Conservation (phyloP, 2,888 invertebrate genomes). For the Xylota segnis region DNA sequence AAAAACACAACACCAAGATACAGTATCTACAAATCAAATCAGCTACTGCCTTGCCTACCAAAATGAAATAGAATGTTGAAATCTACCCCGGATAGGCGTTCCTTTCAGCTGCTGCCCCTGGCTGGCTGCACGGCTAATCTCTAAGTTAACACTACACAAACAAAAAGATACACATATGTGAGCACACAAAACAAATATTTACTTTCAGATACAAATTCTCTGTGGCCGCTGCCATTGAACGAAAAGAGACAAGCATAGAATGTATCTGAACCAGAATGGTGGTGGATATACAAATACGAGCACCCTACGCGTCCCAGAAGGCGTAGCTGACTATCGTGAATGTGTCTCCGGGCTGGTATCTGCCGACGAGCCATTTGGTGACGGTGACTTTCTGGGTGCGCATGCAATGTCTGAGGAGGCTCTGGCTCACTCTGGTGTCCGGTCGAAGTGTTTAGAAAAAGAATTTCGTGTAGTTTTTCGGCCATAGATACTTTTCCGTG, state of each 20-base stretch:
- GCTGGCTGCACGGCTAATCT: constrained; percentile 46
- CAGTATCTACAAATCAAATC: constrained; percentile 65
- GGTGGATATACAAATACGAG: constrained; percentile 52
- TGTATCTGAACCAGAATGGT: constrained; percentile 49
- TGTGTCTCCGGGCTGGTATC: constrained; percentile 51
- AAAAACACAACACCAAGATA: constrained; percentile 18
- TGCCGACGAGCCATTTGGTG: constrained; percentile 65
- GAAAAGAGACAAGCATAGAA: constrained; percentile 39
- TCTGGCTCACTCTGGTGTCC: constrained; percentile 63
- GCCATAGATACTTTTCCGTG: constrained; percentile 32
- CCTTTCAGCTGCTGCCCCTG: constrained; percentile 49
- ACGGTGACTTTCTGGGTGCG: constrained; percentile 71
- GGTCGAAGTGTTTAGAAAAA: constrained; percentile 56
- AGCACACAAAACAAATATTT: constrained; percentile 40
- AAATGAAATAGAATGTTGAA: constrained; percentile 45
- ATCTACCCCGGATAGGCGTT: constrained; percentile 65
- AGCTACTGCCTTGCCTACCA: constrained; percentile 49
- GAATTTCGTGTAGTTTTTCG: constrained; percentile 40
- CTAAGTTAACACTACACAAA: constrained; percentile 37
- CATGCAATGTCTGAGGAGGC: constrained; percentile 69
- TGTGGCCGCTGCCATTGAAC: constrained; percentile 1
- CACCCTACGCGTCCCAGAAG: constrained; percentile 36
- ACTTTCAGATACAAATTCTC: constrained; percentile 1
- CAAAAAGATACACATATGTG: constrained; percentile 12
- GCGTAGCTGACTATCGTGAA: constrained; percentile 69